phyloP scores from a whole-genome alignment of 1,140 invertebrate species.

The Drosophila lini region DNA sequence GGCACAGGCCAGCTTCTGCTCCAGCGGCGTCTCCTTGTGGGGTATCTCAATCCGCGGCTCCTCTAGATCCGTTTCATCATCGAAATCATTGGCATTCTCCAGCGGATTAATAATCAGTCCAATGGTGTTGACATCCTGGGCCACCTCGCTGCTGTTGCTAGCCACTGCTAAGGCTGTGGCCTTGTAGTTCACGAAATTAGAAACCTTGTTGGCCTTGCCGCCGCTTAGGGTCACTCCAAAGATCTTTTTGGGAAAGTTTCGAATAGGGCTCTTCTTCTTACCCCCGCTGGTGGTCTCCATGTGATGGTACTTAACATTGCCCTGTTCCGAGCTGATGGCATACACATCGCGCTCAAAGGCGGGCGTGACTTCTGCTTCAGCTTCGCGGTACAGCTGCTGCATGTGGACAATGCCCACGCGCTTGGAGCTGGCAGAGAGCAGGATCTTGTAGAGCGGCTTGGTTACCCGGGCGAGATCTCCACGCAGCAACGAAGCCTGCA shows the following conservation, averaged over 20 bases:
- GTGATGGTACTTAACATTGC: conserved; percentile 93
- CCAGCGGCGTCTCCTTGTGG: conserved; percentile 62
- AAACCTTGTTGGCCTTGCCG: conserved; percentile 77
- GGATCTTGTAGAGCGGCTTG: conserved; percentile 91
- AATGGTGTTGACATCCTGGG: conserved; percentile 80
- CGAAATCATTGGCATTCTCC: conserved; percentile 78
- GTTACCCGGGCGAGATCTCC: conserved; percentile 92
- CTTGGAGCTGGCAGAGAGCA: conserved; percentile 93
- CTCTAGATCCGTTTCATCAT: conserved; percentile 77
- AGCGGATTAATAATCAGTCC: conserved; percentile 86
- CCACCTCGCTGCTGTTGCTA: conserved; percentile 31
- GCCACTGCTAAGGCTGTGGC: conserved; percentile 18
- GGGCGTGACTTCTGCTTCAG: conserved; percentile 84
- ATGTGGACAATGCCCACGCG: conserved; percentile 94
- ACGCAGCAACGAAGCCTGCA: conserved; percentile 87
- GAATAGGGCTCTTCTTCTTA: conserved; percentile 81
- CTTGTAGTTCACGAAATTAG: conserved; percentile 82
- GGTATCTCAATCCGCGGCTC: conserved; percentile 66
- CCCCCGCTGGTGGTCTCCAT: conserved; percentile 85
- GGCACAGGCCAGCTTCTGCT: conserved; percentile 63
- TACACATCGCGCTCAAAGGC: conserved; percentile 88
- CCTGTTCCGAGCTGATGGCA: conserved; percentile 94
- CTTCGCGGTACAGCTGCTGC: conserved; percentile 89
- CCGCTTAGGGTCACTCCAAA: conserved; percentile 84
- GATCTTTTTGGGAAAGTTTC: conserved; percentile 82